Evolutionary conservation across 1,140 invertebrate genomes (phyloP), one percentile per base, ranked within the genome.

Genomic region (Eufriesea mexicana): DNA sequence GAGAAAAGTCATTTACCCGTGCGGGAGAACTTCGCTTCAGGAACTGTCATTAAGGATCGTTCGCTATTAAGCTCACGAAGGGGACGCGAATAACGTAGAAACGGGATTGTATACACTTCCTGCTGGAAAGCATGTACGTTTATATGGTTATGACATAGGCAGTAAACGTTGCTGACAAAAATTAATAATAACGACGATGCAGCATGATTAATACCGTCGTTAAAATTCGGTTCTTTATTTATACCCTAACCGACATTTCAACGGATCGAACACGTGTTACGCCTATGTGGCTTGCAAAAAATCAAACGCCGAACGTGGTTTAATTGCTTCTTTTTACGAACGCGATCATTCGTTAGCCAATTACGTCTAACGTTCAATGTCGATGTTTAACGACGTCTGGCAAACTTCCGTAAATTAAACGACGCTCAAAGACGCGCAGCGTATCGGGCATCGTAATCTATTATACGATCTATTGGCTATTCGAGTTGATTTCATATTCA

Each of bases 31-130:
- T 47, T 79, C 35, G 62, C 67, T 70, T 79, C 54, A 51, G 35
- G 66, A 71, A 79, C 67, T 62, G 75, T 79, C 75, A 83, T 83
- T 79, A 79, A 79, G 75, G 57, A 79, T 79, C 75, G 75, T 71
- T 79, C 75, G 67, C 55, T 51, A 55, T 83, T 78, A 71, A 71
- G 55, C 75, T 25, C 35, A 16, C 74, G 55, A 54, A 47, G 81
- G 75, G 81, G 42, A 72, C 64, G 62, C 14, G 54, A 45, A 61
- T 68, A 68, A 76, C 9, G 25, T 47, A 10, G 73, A 68, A 59
- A 82, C 55, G 51, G 28, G 45, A 25, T 66, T 59, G 25, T 47
- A 4, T 51, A 5, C 12, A 54, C 42, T 67, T 67, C 72, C 62
- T 54, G 28, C 12, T 57, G 9, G 6, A 25, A 18, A 45, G 25